Evolutionary conservation across 1,140 invertebrate species (phyloP), one percentile per base, ranked within the genome.

Genomic region (Pseudomyrmex flavicornis): DNA sequence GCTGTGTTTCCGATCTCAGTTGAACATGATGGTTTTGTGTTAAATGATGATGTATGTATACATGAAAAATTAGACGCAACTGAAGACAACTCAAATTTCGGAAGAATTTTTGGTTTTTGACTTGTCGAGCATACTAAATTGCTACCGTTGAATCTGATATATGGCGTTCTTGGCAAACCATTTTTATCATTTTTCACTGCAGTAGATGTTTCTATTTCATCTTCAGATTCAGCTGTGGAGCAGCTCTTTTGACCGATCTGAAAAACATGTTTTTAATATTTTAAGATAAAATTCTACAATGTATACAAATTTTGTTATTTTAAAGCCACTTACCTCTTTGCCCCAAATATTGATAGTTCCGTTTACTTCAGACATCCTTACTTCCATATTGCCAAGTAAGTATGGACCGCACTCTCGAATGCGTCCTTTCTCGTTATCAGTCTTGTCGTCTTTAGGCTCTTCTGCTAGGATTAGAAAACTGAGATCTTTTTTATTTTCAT

Each of bases 281-380:
- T 54, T 52, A 0, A 9, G 10, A 65, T 9, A 15, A 12, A 26
- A 52, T 62, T 35, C 13, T 54, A 2, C 15, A 62, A 48, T 7
- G 20, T 52, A 12, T 44, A 3, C 5, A 46, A 20, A 59, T 54
- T 26, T 50, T 44, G 12, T 48, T 12, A 74, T n/a, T 62, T 26
- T 62, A 26, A 59, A 13, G 20, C 58, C 7, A 87, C 26, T 90
- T 82, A 93, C 90, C 87, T 94, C 93, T 90, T 94, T 94, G 8
- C 94, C 93, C 93, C 93, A 94, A 82, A 94, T 92, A 50, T 93
- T 94, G 17, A 94, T 92, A 0, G 92, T 94, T 8, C 93, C 93
- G 73, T 94, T 94, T 46, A 92, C 83, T 83, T 94, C 93, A 5
- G 93, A 91, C 93, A 94, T 94, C 73, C 91, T 91, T 59, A 94